phyloP scores from a whole-genome alignment of 2,888 invertebrate species.

The Eupithecia vulgata region DNA sequence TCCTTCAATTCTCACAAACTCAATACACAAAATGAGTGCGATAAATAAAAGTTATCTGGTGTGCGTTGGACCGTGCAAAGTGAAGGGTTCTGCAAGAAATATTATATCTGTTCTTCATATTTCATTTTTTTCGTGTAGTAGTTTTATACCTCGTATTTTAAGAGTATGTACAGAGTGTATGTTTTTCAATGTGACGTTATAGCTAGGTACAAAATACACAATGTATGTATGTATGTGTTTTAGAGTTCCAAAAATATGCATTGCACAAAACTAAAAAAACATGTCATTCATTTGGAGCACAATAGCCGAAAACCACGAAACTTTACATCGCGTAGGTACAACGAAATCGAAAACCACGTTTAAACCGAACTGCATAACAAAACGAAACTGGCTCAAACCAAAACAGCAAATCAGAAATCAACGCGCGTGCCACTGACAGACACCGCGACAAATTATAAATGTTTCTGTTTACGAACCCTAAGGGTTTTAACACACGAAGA shows the following conservation, averaged over 20 bases:
- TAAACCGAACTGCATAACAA: conserved; percentile 12
- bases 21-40: conserved; percentile 68
- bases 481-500: conserved; percentile 15
- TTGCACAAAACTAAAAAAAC: background rate
- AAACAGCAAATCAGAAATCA: conserved; percentile 33
- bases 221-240: background rate
- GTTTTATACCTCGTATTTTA: background rate
- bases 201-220: background rate
- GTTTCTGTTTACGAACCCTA: conserved; percentile 44
- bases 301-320: background rate
- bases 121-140: conserved; percentile 12
- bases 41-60: conserved; percentile 62
- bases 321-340: background rate
- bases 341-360: conserved; percentile 1
- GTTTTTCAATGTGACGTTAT: background rate
- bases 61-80: conserved; percentile 42
- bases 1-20: conserved; percentile 46
- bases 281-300: background rate
- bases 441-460: conserved; percentile 42
- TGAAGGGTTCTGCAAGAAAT: conserved; percentile 42
- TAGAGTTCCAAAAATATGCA: background rate
- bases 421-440: conserved; percentile 40
- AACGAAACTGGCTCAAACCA: conserved; percentile 18
- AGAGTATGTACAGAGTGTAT: background rate
- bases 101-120: conserved; percentile 29